Conservation (phyloP, 2,113 vertebrate genomes). For the Asarcornis scutulata region DNA sequence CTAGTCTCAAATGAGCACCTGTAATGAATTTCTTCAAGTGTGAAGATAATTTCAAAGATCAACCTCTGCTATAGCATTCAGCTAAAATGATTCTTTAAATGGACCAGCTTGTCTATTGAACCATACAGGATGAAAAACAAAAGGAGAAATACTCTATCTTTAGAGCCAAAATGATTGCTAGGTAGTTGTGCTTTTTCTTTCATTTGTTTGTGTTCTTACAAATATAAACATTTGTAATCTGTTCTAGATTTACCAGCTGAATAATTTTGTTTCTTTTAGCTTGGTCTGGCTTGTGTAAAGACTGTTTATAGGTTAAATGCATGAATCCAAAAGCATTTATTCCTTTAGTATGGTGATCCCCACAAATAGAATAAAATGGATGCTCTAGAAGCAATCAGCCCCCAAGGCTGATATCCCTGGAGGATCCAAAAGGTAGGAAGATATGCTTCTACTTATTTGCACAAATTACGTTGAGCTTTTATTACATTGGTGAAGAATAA, state of each 20-base stretch:
- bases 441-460: not conserved
- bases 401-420: not conserved
- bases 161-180: not conserved
- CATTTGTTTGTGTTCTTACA: not conserved
- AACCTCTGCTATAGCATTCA: not conserved
- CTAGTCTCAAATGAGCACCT: not conserved
- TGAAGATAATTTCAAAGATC: not conserved
- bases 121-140: not conserved
- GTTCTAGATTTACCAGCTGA: not conserved
- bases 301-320: not conserved
- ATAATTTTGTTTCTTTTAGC: not conserved
- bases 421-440: not conserved
- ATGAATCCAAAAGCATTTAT: not conserved
- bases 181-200: not conserved
- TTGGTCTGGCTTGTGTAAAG: not conserved
- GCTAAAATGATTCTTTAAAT: not conserved
- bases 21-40: not conserved
- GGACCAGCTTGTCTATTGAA: not conserved
- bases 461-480: not conserved
- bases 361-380: not conserved
- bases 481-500: not conserved
- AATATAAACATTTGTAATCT: not conserved
- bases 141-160: not conserved
- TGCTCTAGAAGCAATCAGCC: not conserved
- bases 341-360: not conserved